Evolutionary conservation across 2,888 invertebrate genomes (phyloP), one percentile per base, ranked within the genome.

Genomic region (Heterodera filipjevi): DNA sequence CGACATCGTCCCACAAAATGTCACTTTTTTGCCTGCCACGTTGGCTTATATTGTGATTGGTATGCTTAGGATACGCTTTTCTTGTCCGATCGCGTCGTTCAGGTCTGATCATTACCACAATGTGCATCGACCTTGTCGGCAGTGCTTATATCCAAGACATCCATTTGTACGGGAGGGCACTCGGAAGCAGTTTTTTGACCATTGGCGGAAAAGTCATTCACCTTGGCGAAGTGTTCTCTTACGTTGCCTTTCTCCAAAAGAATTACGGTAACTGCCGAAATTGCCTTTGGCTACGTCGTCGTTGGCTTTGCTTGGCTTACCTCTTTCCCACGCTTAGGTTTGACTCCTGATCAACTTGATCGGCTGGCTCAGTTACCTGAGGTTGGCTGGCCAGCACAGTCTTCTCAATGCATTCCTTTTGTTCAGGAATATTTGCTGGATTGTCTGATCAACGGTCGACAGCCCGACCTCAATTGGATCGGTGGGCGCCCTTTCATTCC

Each of bases 141-240:
- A 86, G 85, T 75, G 89, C 87, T 78, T 89, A 89, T 81, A 89
- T 89, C 73, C 86, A 89, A 66, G 89, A 89, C 80, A 89, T 89
- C 59, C 89, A 89, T 82, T 89, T 87, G 81, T 89, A 89, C 80
- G 89, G 89, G 30, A 84, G 89, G 33, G 86, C 84, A 78, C 80
- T 89, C n/a, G 88, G 89, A 35, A 82, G 86, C 59, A 82, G 85
- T 22, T 87, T 89, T 80, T 84, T 89, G 84, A 88, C 87, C 10
- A 86, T 89, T 78, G 89, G 89, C 53, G 89, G 89, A 66, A 89
- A 89, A 82, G 88, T 89, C 35, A 88, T 89, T 12, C 89, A 89
- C 77, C 83, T 89, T 66, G 88, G 89, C 39, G 89, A 89, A 81
- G 89, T 89, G 44, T 89, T 89, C 82, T 86, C 87, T 73, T 89